A percentile compares a stretch with the other conserved stretches of the same genome.
Conservation (phyloP, 1,140 invertebrate species). For the Brachionus koreanus region DNA sequence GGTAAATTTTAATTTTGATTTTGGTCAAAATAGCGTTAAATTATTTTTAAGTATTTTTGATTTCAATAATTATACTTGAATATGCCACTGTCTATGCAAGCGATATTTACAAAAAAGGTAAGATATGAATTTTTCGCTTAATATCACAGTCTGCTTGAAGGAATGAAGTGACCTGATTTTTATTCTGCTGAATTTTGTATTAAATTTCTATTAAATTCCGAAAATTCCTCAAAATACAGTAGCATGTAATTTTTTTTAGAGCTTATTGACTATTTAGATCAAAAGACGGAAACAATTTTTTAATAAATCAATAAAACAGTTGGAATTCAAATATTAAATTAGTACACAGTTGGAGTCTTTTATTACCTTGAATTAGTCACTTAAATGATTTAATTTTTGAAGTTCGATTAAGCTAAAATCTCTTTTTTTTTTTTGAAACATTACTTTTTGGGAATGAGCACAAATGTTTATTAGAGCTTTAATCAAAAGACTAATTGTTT, state of each 20-base stretch:
- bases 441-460: background rate
- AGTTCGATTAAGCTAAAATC: background rate
- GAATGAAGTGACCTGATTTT: constrained; percentile 1
- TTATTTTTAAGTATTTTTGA: constrained; percentile 8
- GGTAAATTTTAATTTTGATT: constrained; percentile 1
- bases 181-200: background rate
- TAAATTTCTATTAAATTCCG: constrained; percentile 4
- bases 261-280: constrained; percentile 19
- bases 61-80: background rate
- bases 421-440: background rate
- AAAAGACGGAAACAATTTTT: constrained; percentile 21
- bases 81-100: background rate
- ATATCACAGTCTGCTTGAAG: background rate
- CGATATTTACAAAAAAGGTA: background rate
- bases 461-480: background rate
- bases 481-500: background rate
- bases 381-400: constrained; percentile 9
- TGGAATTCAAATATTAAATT: constrained; percentile 2
- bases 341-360: background rate
- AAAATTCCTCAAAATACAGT: background rate
- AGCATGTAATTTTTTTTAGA: background rate
- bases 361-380: constrained; percentile 35
- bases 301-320: constrained; percentile 21
- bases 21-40: background rate
- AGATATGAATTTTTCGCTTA: background rate